These are phyloP conservation scores for Piprites chloris DNA, from an alignment of 2,113 vertebrate species.

Conservation along the genomic window DNA sequence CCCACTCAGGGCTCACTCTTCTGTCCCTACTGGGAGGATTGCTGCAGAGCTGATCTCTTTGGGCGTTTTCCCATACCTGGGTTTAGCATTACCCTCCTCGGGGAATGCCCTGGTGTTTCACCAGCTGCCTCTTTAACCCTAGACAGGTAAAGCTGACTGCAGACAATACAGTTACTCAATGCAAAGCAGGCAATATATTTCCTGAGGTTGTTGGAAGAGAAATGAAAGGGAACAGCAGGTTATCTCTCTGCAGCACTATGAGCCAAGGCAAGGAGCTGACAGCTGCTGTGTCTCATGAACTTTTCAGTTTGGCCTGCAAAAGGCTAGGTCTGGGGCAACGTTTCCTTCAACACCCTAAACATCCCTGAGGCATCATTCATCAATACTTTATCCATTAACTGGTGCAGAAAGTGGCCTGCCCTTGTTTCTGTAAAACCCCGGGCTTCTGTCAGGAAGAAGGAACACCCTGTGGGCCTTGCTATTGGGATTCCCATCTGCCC, in stretches of 20 bases:
- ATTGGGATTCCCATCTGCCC: not conserved
- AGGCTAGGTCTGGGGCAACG: not conserved
- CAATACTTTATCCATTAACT: not conserved
- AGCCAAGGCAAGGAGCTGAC: not conserved
- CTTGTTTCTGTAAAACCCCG: not conserved
- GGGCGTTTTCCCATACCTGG: not conserved
- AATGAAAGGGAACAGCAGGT: not conserved
- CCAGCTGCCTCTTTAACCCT: not conserved
- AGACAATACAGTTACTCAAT: not conserved
- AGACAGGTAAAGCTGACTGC: not conserved
- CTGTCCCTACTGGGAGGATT: not conserved
- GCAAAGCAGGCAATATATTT: not conserved
- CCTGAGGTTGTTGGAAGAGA: not conserved
- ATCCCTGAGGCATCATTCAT: not conserved
- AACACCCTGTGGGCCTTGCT: not conserved
- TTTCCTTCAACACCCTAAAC: not conserved
- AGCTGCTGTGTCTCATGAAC: not conserved
- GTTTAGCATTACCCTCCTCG: conserved; percentile 6
- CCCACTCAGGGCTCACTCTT: not conserved
- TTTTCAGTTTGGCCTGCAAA: not conserved
- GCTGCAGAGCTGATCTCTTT: not conserved
- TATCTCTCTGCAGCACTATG: not conserved
- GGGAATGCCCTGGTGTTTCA: not conserved
- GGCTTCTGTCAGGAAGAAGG: not conserved
- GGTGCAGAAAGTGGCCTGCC: not conserved